These are phyloP conservation scores for Synergus laeviventris DNA, from an alignment of 2,888 invertebrate species.

Conservation along the genomic window DNA sequence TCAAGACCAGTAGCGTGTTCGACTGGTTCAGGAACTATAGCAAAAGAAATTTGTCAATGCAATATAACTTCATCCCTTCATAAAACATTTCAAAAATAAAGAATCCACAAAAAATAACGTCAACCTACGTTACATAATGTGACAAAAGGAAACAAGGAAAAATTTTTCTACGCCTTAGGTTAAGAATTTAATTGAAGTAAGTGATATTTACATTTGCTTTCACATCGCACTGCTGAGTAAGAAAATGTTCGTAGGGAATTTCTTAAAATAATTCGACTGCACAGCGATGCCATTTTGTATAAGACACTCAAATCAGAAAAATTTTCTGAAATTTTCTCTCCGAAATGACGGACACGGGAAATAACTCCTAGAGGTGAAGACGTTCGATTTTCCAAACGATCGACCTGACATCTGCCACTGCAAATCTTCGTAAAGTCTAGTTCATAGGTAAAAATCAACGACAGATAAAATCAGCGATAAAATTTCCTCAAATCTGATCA, in stretches of 20 bases:
- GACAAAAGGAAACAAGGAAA: constrained; percentile 38
- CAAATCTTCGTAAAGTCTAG: background rate
- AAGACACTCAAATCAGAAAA: constrained; percentile 30
- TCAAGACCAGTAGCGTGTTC: constrained; percentile 97
- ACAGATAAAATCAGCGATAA: no score
- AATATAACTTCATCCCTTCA: constrained; percentile 13
- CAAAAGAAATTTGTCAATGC: constrained; percentile 40
- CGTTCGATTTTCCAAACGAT: constrained; percentile 10
- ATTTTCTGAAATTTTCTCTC: background rate
- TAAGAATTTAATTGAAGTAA: background rate
- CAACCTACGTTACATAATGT: constrained; percentile 54
- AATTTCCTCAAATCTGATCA: no score
- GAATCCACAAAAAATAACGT: constrained; percentile 12
- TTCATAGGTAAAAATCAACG: background rate
- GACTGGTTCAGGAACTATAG: constrained; percentile 83
- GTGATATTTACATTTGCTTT: background rate
- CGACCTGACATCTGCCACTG: constrained; percentile 7
- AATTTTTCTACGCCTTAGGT: background rate
- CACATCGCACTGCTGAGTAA: constrained; percentile 46
- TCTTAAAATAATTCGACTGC: constrained; percentile 83
- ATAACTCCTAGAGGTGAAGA: background rate
- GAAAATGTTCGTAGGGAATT: constrained; percentile 76
- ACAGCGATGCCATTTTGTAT: constrained; percentile 85
- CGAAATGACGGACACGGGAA: constrained; percentile 1
- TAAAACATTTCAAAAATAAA: constrained; percentile 7